These are phyloP conservation scores for Athene cunicularia DNA, from an alignment of 2,113 vertebrate species.

Conservation along the genomic window DNA sequence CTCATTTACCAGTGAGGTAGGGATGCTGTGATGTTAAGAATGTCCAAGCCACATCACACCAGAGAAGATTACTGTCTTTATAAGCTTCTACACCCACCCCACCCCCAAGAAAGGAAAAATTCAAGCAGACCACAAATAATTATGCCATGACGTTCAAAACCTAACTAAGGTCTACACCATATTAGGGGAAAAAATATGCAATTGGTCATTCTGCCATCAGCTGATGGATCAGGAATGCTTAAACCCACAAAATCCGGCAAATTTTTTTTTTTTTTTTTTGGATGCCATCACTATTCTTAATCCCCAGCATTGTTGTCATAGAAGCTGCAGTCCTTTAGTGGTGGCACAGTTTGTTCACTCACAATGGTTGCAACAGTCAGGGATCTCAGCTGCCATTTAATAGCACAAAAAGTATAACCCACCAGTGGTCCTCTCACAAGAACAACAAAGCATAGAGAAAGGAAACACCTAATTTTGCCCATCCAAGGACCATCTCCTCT, in stretches of 20 bases:
- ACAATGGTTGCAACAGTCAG: background rate
- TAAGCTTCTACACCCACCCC: background rate
- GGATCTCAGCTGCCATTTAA: background rate
- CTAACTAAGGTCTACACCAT: background rate
- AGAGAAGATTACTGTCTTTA: background rate
- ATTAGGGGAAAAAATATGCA: background rate
- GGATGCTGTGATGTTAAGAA: background rate
- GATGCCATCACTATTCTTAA: background rate
- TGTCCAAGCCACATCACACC: background rate
- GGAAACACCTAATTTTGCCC: background rate
- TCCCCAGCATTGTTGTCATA: background rate
- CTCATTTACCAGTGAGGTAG: background rate
- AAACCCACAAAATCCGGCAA: background rate
- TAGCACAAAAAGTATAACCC: background rate
- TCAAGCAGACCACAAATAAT: background rate
- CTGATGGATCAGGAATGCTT: background rate
- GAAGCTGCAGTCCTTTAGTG: background rate
- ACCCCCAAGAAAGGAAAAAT: background rate
- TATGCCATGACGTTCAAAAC: background rate
- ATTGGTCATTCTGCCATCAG: background rate
- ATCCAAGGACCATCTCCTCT: background rate
- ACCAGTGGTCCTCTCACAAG: accelerated
- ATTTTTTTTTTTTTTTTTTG: background rate
- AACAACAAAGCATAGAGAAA: background rate
- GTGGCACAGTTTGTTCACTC: background rate